Percentiles rank a stretch among this genome's conserved stretches.
phyloP scores from a whole-genome alignment of 2,797 vertebrate species.

The Spinus olivaceus region DNA sequence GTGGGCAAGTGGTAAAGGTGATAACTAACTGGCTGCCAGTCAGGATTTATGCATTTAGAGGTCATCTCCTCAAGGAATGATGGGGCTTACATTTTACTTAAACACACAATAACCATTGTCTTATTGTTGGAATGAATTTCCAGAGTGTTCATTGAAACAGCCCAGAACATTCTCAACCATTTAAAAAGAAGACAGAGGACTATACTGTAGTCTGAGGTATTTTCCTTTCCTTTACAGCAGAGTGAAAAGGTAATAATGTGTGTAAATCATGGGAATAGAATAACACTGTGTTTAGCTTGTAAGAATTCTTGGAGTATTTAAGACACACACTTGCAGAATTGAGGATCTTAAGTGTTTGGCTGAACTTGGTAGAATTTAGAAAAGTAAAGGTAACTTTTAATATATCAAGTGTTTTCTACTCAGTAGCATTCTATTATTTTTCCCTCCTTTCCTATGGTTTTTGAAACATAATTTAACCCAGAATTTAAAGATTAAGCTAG shows the following conservation, averaged over 20 bases:
- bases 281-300: accelerated
- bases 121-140: background rate
- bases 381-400: background rate
- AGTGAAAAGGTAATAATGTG: background rate
- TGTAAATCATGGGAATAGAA: background rate
- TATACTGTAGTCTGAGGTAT: background rate
- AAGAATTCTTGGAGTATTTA: background rate
- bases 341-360: background rate
- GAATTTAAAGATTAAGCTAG: background rate
- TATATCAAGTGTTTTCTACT: background rate
- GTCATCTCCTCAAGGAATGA: conserved; percentile 38
- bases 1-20: conserved; percentile 57
- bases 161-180: background rate
- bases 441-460: background rate
- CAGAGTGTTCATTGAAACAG: background rate
- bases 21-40: conserved; percentile 55
- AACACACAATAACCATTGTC: background rate
- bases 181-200: background rate
- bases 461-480: background rate
- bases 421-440: no score
- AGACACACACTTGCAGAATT: accelerated
- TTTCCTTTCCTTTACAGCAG: background rate
- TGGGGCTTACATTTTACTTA: conserved; percentile 3
- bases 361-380: background rate
- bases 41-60: conserved; percentile 46